Conservation (phyloP, 2,113 vertebrate species). For the Megalops atlanticus region DNA sequence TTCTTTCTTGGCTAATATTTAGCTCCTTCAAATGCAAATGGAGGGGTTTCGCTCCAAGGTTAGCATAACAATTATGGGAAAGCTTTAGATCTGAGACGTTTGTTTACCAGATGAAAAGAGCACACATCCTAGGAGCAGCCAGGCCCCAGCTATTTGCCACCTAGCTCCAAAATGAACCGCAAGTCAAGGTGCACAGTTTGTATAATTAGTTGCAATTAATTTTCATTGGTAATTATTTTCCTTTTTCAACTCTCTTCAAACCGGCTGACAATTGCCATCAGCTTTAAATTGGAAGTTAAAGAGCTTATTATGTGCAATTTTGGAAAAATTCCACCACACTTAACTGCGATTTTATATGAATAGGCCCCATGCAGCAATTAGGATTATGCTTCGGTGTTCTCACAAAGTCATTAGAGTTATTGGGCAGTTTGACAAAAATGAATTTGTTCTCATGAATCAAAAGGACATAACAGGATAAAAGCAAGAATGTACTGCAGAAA, state of each 20-base stretch:
- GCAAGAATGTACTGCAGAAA: background rate
- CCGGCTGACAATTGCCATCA: constrained; percentile 34
- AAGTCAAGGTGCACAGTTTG: constrained; percentile 82
- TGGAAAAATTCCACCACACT: constrained; percentile 4
- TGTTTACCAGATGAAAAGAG: constrained; percentile 94
- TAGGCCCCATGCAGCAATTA: background rate
- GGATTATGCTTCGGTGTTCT: background rate
- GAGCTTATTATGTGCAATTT: constrained; percentile 9
- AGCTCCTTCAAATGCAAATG: constrained; percentile 99
- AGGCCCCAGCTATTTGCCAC: constrained; percentile 76
- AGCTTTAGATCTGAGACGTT: constrained; percentile 96
- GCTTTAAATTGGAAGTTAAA: constrained; percentile 48
- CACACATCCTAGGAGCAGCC: constrained; percentile 73
- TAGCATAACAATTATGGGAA: constrained; percentile 99
- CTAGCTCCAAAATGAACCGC: constrained; percentile 78
- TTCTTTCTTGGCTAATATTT: constrained; percentile 98
- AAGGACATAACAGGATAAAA: background rate
- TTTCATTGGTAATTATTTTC: constrained; percentile 69
- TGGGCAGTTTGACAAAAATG: background rate
- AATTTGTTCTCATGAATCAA: background rate
- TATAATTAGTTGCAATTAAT: constrained; percentile 73
- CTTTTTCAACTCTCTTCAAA: constrained; percentile 44
- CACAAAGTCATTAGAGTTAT: background rate
- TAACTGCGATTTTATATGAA: background rate
- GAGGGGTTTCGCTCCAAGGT: constrained; percentile 91